Evolutionary conservation across 2,888 invertebrate species (phyloP).

Genomic region (Cerastis rubricosa): DNA sequence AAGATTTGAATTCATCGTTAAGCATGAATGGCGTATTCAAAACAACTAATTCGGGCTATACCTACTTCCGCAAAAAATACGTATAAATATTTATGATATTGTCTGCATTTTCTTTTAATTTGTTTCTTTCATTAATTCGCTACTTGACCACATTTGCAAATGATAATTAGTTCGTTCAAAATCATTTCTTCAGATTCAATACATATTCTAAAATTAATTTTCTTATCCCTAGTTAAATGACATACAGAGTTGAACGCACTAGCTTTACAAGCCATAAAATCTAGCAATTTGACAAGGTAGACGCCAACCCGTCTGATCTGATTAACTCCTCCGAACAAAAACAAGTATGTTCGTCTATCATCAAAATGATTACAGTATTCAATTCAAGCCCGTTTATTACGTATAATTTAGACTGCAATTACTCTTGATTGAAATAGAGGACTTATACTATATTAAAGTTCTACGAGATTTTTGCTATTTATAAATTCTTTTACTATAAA

Average conservation of each 20-base stretch:
- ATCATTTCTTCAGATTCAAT: background rate
- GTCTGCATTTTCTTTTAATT: conserved; percentile 27
- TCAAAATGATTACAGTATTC: conserved; percentile 74
- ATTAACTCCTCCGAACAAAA: conserved; percentile 71
- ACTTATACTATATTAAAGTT: conserved; percentile 35
- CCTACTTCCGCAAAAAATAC: background rate
- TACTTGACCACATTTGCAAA: conserved; percentile 31
- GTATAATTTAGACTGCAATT: conserved; percentile 66
- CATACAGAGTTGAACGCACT: conserved; percentile 32
- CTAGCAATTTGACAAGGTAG: conserved; percentile 67
- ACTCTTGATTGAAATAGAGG: conserved; percentile 67
- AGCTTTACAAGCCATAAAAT: conserved; percentile 53
- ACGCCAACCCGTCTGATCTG: conserved; percentile 71
- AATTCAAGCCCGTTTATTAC: conserved; percentile 69
- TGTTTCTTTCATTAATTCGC: conserved; percentile 21
- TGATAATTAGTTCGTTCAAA: conserved; percentile 24
- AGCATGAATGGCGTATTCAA: conserved; percentile 24
- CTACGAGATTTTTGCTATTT: conserved; percentile 41
- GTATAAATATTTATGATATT: conserved; percentile 37
- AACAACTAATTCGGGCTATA: conserved; percentile 11
- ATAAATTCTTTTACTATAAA: background rate
- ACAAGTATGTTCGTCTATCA: conserved; percentile 70
- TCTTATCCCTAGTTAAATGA: conserved; percentile 15
- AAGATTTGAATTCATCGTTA: conserved; percentile 22
- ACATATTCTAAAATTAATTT: background rate